Evolutionary conservation across 64 coral and sea anemone species (phyloP).

Genomic region (Acropora yongei): DNA sequence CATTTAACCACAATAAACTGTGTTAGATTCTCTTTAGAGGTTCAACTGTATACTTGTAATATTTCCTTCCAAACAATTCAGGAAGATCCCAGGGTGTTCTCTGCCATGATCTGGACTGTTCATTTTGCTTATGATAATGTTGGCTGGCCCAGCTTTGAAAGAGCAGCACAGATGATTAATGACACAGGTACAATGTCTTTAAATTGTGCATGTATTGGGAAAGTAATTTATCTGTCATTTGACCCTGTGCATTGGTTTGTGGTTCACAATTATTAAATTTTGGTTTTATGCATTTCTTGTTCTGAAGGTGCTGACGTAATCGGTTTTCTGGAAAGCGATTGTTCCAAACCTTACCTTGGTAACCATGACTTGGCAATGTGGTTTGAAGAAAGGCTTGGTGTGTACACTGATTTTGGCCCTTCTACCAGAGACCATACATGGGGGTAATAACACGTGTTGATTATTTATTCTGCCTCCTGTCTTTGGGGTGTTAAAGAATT

Average conservation of each 20-base stretch:
- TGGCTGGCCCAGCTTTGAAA: conserved; percentile 97
- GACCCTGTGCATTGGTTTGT: not conserved
- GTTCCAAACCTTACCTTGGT: conserved; percentile 89
- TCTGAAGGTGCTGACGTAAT: conserved; percentile 85
- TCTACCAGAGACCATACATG: conserved; percentile 97
- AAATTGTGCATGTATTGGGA: too few species aligned
- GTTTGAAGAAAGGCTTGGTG: conserved; percentile 93
- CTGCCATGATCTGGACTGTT: conserved; percentile 97
- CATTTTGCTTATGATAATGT: conserved; percentile 98
- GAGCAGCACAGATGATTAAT: conserved; percentile 86
- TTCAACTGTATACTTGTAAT: not conserved
- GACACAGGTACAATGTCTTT: conserved; percentile 68
- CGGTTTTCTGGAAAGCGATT: conserved; percentile 94
- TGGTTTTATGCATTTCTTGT: not conserved
- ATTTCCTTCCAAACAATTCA: not conserved
- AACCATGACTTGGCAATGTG: conserved; percentile 94
- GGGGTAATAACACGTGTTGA: conserved; percentile 62
- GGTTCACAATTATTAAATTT: not conserved
- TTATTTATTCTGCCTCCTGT: too few species aligned
- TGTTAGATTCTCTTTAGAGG: too few species aligned
- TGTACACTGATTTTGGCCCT: conserved; percentile 94
- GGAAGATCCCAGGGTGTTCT: conserved; percentile 79
- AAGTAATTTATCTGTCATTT: too few species aligned
- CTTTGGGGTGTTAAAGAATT: too few species aligned
- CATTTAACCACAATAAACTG: too few species aligned